Evolutionary conservation across 1,140 invertebrate genomes (phyloP).

Genomic region (Ruditapes philippinarum): DNA sequence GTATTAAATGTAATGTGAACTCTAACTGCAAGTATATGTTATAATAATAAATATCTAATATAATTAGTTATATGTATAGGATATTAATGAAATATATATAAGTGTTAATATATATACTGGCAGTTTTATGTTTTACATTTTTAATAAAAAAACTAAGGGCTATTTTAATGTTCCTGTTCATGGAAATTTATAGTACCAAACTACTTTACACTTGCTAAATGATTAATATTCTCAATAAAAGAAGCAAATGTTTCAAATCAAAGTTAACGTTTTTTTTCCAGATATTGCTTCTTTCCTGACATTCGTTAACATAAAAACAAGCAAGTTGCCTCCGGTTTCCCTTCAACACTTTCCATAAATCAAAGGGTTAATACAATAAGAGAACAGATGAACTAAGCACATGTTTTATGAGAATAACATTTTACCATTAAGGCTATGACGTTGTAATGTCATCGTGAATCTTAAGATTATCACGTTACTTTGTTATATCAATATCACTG

Average conservation of each 20-base stretch:
- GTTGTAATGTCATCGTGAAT: background rate
- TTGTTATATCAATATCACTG: background rate
- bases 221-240: background rate
- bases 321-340: background rate
- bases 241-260: constrained; percentile 16
- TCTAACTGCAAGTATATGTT: no score
- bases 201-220: background rate
- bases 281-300: background rate
- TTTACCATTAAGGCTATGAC: background rate
- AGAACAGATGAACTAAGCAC: background rate
- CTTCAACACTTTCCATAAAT: background rate
- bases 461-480: background rate
- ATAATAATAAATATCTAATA: no score
- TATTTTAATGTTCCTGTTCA: no score
- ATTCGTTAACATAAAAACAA: background rate
- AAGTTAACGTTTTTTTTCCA: background rate
- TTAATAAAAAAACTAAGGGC: no score
- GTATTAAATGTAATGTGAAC: no score
- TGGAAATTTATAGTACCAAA: no score
- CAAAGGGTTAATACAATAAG: constrained; percentile 12
- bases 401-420: background rate
- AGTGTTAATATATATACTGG: no score
- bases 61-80: no score
- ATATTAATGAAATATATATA: no score
- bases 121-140: no score